Conservation (phyloP, 1,140 invertebrate genomes). For the Trichonephila inaurata region DNA sequence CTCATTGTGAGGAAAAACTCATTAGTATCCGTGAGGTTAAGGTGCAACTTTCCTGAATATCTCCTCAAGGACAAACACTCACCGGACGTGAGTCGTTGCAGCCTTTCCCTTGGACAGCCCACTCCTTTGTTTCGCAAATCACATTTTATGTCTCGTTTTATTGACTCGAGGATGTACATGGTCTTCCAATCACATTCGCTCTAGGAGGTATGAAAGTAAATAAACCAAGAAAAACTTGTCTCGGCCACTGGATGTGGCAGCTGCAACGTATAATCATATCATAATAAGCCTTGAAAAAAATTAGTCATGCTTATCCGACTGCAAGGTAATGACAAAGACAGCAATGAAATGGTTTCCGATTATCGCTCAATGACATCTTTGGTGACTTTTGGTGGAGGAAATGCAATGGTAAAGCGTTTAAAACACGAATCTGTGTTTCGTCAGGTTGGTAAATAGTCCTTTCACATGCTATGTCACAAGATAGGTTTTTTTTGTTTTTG, state of each 20-base stretch:
- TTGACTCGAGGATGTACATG: conserved; percentile 37
- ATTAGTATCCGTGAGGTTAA: conserved; percentile 25
- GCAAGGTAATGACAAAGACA: conserved; percentile 56
- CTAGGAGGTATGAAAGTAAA: conserved; percentile 17
- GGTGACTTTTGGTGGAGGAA: not conserved
- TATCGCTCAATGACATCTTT: not conserved
- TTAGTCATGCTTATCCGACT: conserved; percentile 67
- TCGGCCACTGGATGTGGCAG: conserved; percentile 21
- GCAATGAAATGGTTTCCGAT: conserved; percentile 13
- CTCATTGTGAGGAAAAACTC: conserved; percentile 11
- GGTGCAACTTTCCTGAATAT: conserved; percentile 5
- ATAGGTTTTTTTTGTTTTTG: too few relatives aligned
- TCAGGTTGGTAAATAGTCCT: too few relatives aligned
- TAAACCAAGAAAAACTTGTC: conserved; percentile 47
- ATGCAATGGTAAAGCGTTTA: not conserved
- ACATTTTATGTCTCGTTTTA: conserved; percentile 70
- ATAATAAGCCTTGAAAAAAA: conserved; percentile 66
- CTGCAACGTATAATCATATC: conserved; percentile 56
- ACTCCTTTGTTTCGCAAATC: conserved; percentile 69
- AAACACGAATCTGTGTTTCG: not conserved
- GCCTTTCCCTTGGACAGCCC: conserved; percentile 26
- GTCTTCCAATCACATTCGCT: conserved; percentile 59
- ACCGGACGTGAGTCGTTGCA: not conserved
- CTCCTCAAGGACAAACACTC: conserved; percentile 1
- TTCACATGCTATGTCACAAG: too few relatives aligned